A percentile compares a stretch with the other conserved stretches of the same genome.
phyloP scores from a whole-genome alignment of 2,113 vertebrate species.

The Sylvia atricapilla region DNA sequence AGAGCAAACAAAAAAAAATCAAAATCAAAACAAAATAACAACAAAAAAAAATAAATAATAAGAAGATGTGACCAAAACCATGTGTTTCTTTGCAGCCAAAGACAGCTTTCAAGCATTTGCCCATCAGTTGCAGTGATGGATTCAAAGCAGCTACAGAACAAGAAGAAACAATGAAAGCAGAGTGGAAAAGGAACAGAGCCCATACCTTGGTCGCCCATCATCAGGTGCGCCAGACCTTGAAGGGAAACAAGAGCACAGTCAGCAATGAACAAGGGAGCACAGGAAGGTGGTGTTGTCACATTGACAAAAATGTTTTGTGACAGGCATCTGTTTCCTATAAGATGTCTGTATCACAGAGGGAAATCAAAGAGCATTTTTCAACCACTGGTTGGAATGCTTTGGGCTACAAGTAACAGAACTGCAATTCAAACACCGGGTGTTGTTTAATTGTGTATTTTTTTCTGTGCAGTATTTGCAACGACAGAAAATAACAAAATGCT shows the following conservation, averaged over 20 bases:
- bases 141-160: slow-evolving; percentile 79
- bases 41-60: background rate
- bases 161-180: slow-evolving; percentile 81
- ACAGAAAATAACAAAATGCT: slow-evolving; percentile 54
- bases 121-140: slow-evolving; percentile 72
- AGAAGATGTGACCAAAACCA: slow-evolving; percentile 73
- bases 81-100: slow-evolving; percentile 79
- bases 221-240: slow-evolving; percentile 99
- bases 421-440: slow-evolving; percentile 61
- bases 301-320: slow-evolving; percentile 81
- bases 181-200: slow-evolving; percentile 91
- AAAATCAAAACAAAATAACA: background rate
- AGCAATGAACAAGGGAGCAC: slow-evolving; percentile 95
- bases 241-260: slow-evolving; percentile 99
- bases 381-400: slow-evolving; percentile 84
- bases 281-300: slow-evolving; percentile 87
- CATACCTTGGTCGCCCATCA: slow-evolving; percentile 99
- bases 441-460: slow-evolving; percentile 49
- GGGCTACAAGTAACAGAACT: slow-evolving; percentile 69
- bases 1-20: slow-evolving; percentile 44
- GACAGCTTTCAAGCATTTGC: slow-evolving; percentile 79
- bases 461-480: slow-evolving; percentile 20
- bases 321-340: slow-evolving; percentile 84
- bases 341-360: slow-evolving; percentile 83
- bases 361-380: slow-evolving; percentile 81